These are phyloP conservation scores for Benthosema pterotum DNA, from an alignment of 2,797 vertebrate species.

Conservation along the genomic window DNA sequence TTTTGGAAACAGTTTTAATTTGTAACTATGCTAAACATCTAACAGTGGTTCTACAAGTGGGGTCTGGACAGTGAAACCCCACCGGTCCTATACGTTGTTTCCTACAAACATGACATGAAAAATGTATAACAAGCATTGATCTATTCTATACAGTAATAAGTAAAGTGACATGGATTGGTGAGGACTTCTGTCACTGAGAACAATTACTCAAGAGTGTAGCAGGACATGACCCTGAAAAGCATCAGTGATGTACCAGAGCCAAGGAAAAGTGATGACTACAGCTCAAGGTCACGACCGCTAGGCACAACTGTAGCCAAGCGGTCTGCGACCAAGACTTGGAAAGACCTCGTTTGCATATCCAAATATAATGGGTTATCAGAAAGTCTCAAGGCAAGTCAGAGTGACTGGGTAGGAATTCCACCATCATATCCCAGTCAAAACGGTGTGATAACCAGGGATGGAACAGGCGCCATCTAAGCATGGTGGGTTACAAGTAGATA, in stretches of 20 bases:
- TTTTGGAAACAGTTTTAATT: too few species aligned
- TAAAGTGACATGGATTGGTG: constrained; percentile 41
- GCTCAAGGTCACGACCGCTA: constrained; percentile 59
- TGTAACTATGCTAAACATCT: too few species aligned
- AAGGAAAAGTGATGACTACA: constrained; percentile 60
- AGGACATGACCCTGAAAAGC: constrained; percentile 49
- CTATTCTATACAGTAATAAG: constrained; percentile 39
- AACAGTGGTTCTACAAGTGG: too few species aligned
- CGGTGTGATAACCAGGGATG: background rate
- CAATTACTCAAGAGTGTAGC: constrained; percentile 56
- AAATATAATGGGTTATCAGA: constrained; percentile 45
- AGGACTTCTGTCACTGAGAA: constrained; percentile 54
- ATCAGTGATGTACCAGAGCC: constrained; percentile 44
- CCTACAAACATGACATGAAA: background rate
- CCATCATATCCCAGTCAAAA: constrained; percentile 33
- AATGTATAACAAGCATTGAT: constrained; percentile 16
- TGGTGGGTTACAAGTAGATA: background rate
- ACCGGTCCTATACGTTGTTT: too few species aligned
- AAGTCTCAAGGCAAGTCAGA: constrained; percentile 51
- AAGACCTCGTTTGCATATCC: constrained; percentile 44
- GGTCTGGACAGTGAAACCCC: too few species aligned
- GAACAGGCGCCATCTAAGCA: constrained; percentile 21
- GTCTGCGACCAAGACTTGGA: constrained; percentile 38
- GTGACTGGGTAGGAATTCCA: constrained; percentile 36
- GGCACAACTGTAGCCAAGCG: constrained; percentile 51